Evolutionary conservation across 1,140 invertebrate genomes (phyloP).

Genomic region (Panagrolaimus sp.): DNA sequence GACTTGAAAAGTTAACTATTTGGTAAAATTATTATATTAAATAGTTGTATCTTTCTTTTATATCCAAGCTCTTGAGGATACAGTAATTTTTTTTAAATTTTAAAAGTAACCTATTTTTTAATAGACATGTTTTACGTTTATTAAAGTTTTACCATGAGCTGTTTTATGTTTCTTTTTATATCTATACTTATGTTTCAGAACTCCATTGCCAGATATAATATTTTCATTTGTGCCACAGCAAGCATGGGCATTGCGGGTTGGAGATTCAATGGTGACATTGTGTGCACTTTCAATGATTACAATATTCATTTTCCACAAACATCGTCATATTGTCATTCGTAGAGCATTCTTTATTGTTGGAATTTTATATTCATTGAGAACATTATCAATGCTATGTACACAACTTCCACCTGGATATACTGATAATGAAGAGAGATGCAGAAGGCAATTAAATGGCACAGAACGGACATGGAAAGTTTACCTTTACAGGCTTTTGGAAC

Average conservation of each 20-base stretch:
- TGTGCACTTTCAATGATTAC: slow-evolving; percentile 38
- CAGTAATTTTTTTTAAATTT: too few relatives aligned
- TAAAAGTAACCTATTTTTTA: too few relatives aligned
- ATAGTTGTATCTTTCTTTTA: too few relatives aligned
- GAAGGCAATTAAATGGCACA: slow-evolving; percentile 22
- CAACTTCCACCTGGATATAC: slow-evolving; percentile 43
- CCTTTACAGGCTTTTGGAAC: slow-evolving; percentile 30
- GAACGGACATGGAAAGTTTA: slow-evolving; percentile 33
- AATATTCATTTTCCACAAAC: slow-evolving; percentile 51
- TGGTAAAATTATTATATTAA: background rate
- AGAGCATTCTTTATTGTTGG: slow-evolving; percentile 50
- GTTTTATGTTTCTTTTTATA: too few relatives aligned
- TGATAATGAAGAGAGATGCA: slow-evolving; percentile 30
- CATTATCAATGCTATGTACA: slow-evolving; percentile 37
- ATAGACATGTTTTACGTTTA: background rate
- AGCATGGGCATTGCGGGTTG: slow-evolving; percentile 48
- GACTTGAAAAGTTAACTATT: slow-evolving; percentile 1
- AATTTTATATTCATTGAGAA: slow-evolving; percentile 45
- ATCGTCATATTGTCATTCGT: slow-evolving; percentile 42
- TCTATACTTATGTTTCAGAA: slow-evolving; percentile 26
- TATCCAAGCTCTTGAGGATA: too few relatives aligned
- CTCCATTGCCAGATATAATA: slow-evolving; percentile 51
- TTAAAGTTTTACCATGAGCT: background rate
- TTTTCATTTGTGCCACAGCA: slow-evolving; percentile 52
- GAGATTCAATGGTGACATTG: slow-evolving; percentile 50